Conservation (phyloP, 2,797 vertebrate species). For the Agapornis canus region DNA sequence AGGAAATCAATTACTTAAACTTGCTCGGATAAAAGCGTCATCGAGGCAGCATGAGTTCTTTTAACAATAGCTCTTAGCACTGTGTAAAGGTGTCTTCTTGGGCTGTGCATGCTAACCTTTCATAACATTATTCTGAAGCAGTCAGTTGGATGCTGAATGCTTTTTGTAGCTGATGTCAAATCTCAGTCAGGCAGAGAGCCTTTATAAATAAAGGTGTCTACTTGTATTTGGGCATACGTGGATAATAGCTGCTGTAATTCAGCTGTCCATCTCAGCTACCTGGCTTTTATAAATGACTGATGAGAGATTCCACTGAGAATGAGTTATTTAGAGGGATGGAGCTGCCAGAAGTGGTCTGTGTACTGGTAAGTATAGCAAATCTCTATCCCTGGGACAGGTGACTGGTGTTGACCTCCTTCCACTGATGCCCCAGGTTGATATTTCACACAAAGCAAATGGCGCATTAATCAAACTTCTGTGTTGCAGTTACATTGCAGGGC, state of each 20-base stretch:
- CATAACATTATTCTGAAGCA: slow-evolving; percentile 13
- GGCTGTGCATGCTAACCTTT: neutral
- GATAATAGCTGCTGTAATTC: slow-evolving; percentile 40
- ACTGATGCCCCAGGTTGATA: neutral
- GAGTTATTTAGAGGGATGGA: slow-evolving; percentile 48
- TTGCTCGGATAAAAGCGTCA: neutral
- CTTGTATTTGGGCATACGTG: neutral
- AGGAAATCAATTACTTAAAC: neutral
- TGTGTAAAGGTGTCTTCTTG: neutral
- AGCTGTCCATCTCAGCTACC: slow-evolving; percentile 49
- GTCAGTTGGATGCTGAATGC: slow-evolving; percentile 16
- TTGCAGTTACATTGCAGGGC: neutral
- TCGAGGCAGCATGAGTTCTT: neutral
- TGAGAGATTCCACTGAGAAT: slow-evolving; percentile 42
- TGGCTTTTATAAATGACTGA: slow-evolving; percentile 51
- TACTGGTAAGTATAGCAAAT: neutral
- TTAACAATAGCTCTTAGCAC: neutral
- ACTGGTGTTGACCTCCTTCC: neutral
- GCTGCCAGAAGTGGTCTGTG: slow-evolving; percentile 54
- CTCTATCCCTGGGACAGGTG: slow-evolving; percentile 44
- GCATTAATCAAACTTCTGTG: slow-evolving; percentile 2
- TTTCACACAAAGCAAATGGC: neutral
- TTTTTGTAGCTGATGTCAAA: slow-evolving; percentile 30
- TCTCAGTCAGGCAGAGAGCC: neutral
- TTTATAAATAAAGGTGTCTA: slow-evolving; percentile 53